phyloP scores from a whole-genome alignment of 37 sponge, comb jelly and placozoan genomes.

The Chondrilla cf. caribensis region DNA sequence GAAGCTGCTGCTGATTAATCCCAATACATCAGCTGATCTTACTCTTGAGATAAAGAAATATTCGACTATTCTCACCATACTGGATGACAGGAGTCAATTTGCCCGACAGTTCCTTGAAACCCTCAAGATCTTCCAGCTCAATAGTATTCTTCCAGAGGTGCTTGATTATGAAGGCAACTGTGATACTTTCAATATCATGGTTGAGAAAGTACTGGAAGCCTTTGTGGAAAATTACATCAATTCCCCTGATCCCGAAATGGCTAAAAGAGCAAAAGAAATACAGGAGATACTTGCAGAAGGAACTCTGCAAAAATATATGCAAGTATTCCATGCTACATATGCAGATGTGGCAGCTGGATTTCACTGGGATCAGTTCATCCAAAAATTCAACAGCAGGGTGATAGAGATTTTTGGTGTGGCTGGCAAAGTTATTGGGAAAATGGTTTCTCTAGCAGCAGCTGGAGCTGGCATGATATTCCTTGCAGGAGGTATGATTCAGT shows the following conservation, averaged over 20 bases:
- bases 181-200: not conserved
- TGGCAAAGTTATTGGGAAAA: no score
- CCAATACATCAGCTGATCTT: not conserved
- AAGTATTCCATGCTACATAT: no score
- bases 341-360: no score
- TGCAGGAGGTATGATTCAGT: not conserved
- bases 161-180: not conserved
- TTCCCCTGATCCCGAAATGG: slow-evolving; percentile 4
- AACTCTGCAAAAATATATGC: no score
- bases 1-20: not conserved
- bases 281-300: no score
- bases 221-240: slow-evolving; percentile 18
- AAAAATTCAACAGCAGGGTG: not conserved
- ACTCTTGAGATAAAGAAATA: not conserved
- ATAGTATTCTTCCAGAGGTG: not conserved
- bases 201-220: not conserved
- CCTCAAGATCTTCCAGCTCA: not conserved
- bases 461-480: not conserved
- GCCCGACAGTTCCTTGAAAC: not conserved
- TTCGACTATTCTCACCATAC: not conserved
- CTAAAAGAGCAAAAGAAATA: no score
- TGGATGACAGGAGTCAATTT: not conserved
- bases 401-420: no score
- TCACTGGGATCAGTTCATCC: no score
- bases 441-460: not conserved